phyloP scores from a whole-genome alignment of 1,140 invertebrate species.

The Rhynchophorus ferrugineus region DNA sequence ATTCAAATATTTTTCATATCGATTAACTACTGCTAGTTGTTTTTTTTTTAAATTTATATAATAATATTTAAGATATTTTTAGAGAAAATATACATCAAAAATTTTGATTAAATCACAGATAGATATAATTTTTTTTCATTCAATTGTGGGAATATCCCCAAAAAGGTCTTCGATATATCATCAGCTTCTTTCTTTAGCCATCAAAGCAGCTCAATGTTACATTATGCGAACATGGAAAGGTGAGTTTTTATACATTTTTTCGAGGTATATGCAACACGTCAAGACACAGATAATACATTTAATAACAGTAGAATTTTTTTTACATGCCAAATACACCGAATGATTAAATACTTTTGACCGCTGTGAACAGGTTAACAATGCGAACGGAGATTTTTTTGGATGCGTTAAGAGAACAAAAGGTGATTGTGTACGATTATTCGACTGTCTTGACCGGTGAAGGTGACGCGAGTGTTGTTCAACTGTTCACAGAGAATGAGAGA shows the following conservation, averaged over 20 bases:
- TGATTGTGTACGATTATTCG: no score
- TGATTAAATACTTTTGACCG: conserved; percentile 27
- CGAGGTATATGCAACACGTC: conserved; percentile 43
- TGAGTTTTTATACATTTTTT: conserved; percentile 36
- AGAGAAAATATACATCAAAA: conserved; percentile 49
- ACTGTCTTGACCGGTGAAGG: no score
- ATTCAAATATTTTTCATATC: conserved; percentile 34
- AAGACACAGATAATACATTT: conserved; percentile 44
- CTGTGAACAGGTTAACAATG: not conserved
- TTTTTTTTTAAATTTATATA: conserved; percentile 41
- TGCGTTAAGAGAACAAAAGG: no score
- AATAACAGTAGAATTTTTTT: conserved; percentile 36
- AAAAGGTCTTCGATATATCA: conserved; percentile 36
- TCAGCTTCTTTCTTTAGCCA: conserved; percentile 30
- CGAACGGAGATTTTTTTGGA: not conserved
- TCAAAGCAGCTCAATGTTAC: conserved; percentile 37
- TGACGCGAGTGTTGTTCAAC: no score
- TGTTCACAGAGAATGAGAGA: conserved; percentile 3
- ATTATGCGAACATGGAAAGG: conserved; percentile 30
- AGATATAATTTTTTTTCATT: conserved; percentile 45
- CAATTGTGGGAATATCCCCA: conserved; percentile 36
- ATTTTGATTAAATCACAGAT: conserved; percentile 49
- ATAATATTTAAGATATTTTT: conserved; percentile 46
- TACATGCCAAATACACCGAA: conserved; percentile 41
- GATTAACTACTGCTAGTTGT: conserved; percentile 40